Percentiles rank a stretch among this genome's conserved stretches.
phyloP scores from a whole-genome alignment of 2,797 vertebrate species.

The Crypturellus tataupa region DNA sequence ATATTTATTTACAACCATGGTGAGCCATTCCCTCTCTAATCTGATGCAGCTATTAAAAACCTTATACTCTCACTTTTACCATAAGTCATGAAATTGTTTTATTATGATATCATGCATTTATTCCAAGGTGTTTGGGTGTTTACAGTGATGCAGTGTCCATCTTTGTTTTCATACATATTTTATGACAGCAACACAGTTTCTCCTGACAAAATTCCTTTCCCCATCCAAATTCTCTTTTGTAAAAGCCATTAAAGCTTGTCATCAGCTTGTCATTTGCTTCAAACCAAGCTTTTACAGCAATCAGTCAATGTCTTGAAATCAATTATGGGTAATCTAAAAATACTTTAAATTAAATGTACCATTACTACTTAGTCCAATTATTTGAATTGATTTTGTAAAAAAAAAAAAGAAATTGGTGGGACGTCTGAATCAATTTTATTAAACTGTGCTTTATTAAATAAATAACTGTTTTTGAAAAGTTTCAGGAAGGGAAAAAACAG shows the following conservation, averaged over 20 bases:
- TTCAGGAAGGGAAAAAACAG: not conserved
- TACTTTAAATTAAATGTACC: slow-evolving; percentile 53
- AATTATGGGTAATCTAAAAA: slow-evolving; percentile 48
- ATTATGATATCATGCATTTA: not conserved
- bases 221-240: slow-evolving; percentile 16
- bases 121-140: not conserved
- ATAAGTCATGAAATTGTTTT: not conserved
- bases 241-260: slow-evolving; percentile 68
- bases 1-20: not conserved
- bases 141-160: not conserved
- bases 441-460: not conserved
- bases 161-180: not conserved
- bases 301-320: slow-evolving; percentile 64
- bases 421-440: not conserved
- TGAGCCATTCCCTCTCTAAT: not conserved
- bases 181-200: slow-evolving; percentile 1
- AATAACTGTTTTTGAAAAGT: not conserved
- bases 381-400: not conserved
- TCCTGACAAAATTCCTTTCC: slow-evolving; percentile 27
- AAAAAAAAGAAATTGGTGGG: slow-evolving; percentile 2
- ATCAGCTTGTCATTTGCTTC: slow-evolving; percentile 55
- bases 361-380: slow-evolving; percentile 40
- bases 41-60: not conserved
- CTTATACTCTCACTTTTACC: not conserved
- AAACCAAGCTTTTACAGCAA: slow-evolving; percentile 47